These are phyloP conservation scores for Toxotes jaculatrix DNA, from an alignment of 2,113 vertebrate species.

Conservation along the genomic window DNA sequence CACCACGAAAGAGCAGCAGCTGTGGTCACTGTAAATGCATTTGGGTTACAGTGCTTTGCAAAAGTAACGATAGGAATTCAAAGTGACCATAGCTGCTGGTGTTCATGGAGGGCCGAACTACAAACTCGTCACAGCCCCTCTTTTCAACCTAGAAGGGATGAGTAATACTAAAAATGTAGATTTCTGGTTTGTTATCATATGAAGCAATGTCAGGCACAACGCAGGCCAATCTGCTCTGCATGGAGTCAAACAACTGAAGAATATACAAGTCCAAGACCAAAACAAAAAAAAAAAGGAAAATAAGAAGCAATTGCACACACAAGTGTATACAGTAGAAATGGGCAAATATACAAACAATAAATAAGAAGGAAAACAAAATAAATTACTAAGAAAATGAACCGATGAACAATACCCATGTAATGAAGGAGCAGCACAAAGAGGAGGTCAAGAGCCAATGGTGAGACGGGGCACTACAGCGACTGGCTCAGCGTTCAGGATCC, in stretches of 20 bases:
- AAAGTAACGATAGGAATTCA: slow-evolving; percentile 9
- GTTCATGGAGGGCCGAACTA: slow-evolving; percentile 10
- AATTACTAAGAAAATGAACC: slow-evolving; percentile 72
- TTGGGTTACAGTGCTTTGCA: slow-evolving; percentile 2
- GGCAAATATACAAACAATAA: slow-evolving; percentile 82
- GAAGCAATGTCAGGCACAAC: slow-evolving; percentile 31
- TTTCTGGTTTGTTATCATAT: slow-evolving; percentile 3
- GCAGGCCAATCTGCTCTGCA: slow-evolving; percentile 39
- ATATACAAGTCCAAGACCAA: slow-evolving; percentile 60
- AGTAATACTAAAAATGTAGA: slow-evolving; percentile 13
- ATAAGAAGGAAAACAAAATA: slow-evolving; percentile 75
- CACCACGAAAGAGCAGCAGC: slow-evolving; percentile 15
- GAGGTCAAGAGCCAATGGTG: slow-evolving; percentile 55
- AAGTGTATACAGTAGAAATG: slow-evolving; percentile 85
- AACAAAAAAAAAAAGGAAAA: slow-evolving; percentile 41
- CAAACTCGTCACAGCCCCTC: background rate
- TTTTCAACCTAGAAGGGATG: slow-evolving; percentile 1
- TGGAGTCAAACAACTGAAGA: slow-evolving; percentile 32
- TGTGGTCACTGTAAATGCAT: slow-evolving; percentile 16
- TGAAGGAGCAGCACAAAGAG: slow-evolving; percentile 70
- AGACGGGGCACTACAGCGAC: slow-evolving; percentile 72
- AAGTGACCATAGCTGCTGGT: slow-evolving; percentile 16
- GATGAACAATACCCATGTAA: slow-evolving; percentile 59
- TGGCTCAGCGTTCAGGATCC: slow-evolving; percentile 88
- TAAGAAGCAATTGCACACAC: slow-evolving; percentile 82